Evolutionary conservation across 2,888 invertebrate species (phyloP).

Genomic region (Eupithecia dodoneata): DNA sequence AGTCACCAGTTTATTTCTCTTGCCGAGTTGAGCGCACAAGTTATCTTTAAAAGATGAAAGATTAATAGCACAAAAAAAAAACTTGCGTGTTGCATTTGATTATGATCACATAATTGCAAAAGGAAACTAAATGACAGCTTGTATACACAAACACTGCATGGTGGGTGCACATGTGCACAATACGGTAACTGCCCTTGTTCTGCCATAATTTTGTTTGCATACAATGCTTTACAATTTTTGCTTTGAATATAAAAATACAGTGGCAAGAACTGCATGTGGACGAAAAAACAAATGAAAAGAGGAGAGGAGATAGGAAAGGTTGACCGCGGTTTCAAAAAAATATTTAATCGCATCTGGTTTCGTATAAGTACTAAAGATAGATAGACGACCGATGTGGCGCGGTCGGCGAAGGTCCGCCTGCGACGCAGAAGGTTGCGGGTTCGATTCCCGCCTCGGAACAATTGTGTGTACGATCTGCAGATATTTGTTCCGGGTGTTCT

Average conservation of each 20-base stretch:
- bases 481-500: too few relatives aligned
- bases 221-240: background rate
- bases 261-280: too few relatives aligned
- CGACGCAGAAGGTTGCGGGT: too few relatives aligned
- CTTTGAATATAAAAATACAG: background rate
- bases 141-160: conserved; percentile 14
- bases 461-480: too few relatives aligned
- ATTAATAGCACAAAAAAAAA: conserved; percentile 5
- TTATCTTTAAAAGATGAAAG: background rate
- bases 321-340: too few relatives aligned
- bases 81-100: conserved; percentile 13
- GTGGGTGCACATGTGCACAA: conserved; percentile 21
- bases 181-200: conserved; percentile 2
- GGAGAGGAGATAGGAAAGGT: too few relatives aligned
- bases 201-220: background rate
- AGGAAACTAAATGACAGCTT: conserved; percentile 7
- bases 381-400: too few relatives aligned
- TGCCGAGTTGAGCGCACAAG: background rate
- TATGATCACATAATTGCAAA: conserved; percentile 19
- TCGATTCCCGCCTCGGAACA: too few relatives aligned
- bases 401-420: too few relatives aligned
- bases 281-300: too few relatives aligned
- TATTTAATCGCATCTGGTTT: too few relatives aligned
- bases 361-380: too few relatives aligned
- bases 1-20: background rate